Conservation (phyloP, 2,797 vertebrate genomes). For the Halcyon leucocephala region DNA sequence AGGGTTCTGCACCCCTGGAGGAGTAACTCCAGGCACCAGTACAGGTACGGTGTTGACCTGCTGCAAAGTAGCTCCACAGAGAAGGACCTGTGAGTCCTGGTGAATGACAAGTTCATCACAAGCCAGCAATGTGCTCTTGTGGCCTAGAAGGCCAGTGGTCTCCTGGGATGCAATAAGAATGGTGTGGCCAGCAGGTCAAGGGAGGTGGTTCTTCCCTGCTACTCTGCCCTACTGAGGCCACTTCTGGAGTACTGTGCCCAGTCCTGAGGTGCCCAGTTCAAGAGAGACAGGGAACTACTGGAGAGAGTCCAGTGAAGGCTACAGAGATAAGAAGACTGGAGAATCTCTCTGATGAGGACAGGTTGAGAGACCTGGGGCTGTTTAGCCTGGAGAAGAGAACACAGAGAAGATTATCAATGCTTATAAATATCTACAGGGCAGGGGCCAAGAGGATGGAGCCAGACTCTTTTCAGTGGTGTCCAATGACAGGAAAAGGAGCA, state of each 20-base stretch:
- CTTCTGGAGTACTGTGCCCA: background rate
- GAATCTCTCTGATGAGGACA: no score
- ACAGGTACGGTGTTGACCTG: no score
- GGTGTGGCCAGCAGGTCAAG: no score
- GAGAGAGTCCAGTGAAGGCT: background rate
- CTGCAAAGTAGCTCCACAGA: no score
- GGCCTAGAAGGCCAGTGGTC: no score
- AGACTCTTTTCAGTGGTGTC: background rate
- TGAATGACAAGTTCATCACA: no score
- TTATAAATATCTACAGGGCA: background rate
- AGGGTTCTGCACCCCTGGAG: no score
- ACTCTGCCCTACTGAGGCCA: background rate
- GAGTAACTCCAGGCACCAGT: no score
- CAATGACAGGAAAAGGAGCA: background rate
- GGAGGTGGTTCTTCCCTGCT: background rate
- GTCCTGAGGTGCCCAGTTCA: background rate
- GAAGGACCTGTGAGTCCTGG: no score
- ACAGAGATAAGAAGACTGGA: background rate
- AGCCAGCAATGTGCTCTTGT: no score
- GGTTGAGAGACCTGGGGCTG: background rate
- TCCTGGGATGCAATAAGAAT: background rate
- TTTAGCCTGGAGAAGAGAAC: background rate
- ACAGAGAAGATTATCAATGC: background rate
- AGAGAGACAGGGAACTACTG: background rate
- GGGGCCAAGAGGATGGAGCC: background rate